phyloP scores from a whole-genome alignment of 2,113 vertebrate genomes.

The Gopherus flavomarginatus region DNA sequence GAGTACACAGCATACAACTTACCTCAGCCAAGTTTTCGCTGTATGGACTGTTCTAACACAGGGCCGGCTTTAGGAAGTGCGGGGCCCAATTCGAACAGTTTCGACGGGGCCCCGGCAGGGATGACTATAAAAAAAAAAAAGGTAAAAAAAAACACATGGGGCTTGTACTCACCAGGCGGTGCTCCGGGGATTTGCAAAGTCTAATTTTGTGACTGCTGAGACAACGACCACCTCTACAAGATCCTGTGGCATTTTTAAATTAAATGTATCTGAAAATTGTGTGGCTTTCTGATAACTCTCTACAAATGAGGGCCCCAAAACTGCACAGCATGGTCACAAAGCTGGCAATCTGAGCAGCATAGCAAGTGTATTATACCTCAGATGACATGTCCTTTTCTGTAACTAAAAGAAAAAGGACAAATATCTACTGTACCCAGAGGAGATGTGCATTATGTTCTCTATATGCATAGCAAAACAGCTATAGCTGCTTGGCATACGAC shows the following conservation, averaged over 20 bases:
- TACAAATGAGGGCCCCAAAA: neutral
- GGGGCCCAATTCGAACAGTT: too few relatives aligned
- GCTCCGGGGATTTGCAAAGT: neutral
- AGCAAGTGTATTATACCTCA: neutral
- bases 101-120: too few relatives aligned
- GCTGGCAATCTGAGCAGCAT: neutral
- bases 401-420: neutral
- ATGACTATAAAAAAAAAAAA: too few relatives aligned
- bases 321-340: neutral
- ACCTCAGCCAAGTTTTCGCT: too few relatives aligned
- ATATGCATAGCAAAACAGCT: neutral
- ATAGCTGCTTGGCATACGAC: neutral
- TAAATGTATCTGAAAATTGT: neutral
- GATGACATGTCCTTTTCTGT: neutral
- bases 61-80: too few relatives aligned
- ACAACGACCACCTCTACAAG: neutral
- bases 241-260: neutral
- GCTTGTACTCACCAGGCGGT: too few relatives aligned
- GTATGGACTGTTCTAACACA: too few relatives aligned
- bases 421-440: neutral
- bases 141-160: too few relatives aligned
- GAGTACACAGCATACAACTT: too few relatives aligned
- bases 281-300: neutral
- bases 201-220: neutral
- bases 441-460: rapidly evolving